Evolutionary conservation across 2,888 invertebrate species (phyloP), one percentile per base, ranked within the genome.

Genomic region (Heliconius cydno): DNA sequence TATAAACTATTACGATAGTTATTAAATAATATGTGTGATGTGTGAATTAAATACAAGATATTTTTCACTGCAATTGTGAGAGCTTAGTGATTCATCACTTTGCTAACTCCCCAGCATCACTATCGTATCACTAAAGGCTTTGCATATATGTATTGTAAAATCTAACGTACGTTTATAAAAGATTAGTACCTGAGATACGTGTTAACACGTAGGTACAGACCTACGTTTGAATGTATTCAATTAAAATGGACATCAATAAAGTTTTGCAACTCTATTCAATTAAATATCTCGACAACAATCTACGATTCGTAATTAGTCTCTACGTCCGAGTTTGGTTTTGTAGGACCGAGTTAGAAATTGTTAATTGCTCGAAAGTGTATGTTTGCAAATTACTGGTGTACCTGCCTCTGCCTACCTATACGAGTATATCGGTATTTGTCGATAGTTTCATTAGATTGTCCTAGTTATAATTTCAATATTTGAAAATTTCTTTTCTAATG

Each of bases 341-440:
- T 79, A 79, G 80, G 75, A 81, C 81, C 82, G 87, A 86, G 83
- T 84, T 88, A 88, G 89, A 90, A 87, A 87, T 84, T 74, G 79
- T 89, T 93, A 93, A 93, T 93, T 92, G 92, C 91, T 92, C 89
- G 93, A 93, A 92, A 93, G 93, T 90, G 90, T 88, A 90, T 91
- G 86, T 86, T 87, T 84, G 85, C 66, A 30, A 79, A 72, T 67
- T 72, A 46, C 77, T 72, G 78, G 77, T 66, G 72, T 41, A 34
- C 6, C 19, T 52, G n/a, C 13, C 22, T 7, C 3, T 38, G 38
- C 5, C 19, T 67, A 41, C 12, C 12, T 41, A 12, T 41, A 12
- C 12, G 2, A 12, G 9, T 66, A 22, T 66, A 19, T 19, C 13
- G 22, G 22, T 78, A 77, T 81, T 84, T 81, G 84, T 82, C 80